phyloP scores from a whole-genome alignment of 2,113 vertebrate genomes.

The Jaculus jaculus region DNA sequence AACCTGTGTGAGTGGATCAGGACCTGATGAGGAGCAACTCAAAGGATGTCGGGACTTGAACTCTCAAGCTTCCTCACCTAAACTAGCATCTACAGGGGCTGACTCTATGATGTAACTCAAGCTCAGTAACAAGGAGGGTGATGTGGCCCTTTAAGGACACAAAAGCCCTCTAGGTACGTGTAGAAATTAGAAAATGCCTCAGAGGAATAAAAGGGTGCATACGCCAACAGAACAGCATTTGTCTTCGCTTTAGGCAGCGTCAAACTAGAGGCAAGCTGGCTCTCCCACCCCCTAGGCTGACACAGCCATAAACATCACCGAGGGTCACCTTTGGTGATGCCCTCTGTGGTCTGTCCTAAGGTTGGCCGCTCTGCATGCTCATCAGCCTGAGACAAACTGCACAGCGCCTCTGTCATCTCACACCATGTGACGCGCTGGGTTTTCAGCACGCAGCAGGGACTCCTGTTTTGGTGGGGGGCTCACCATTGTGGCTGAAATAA shows the following conservation, averaged over 20 bases:
- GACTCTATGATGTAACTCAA: slow-evolving; percentile 36
- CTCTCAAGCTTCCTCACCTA: background rate
- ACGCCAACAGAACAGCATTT: slow-evolving; percentile 33
- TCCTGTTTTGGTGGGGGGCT: background rate
- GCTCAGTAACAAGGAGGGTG: slow-evolving; percentile 44
- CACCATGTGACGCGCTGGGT: slow-evolving; percentile 58
- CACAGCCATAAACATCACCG: background rate
- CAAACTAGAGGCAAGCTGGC: slow-evolving; percentile 63
- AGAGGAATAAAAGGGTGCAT: slow-evolving; percentile 57
- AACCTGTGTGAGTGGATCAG: background rate
- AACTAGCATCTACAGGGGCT: slow-evolving; percentile 57
- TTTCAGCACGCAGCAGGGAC: background rate
- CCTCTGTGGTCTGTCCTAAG: slow-evolving; percentile 44
- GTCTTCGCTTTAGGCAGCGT: background rate
- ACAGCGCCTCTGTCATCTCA: slow-evolving; percentile 48
- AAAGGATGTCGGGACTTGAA: background rate
- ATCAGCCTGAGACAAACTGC: slow-evolving; percentile 56
- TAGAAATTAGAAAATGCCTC: slow-evolving; percentile 70
- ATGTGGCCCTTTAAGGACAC: slow-evolving; percentile 41
- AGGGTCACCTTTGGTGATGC: background rate
- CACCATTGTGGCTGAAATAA: background rate
- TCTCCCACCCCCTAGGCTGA: slow-evolving; percentile 58
- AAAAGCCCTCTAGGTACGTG: slow-evolving; percentile 42
- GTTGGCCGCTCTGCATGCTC: slow-evolving; percentile 53
- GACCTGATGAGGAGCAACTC: background rate